Evolutionary conservation across 2,888 invertebrate species (phyloP).

Genomic region (Petrolisthes cinctipes): DNA sequence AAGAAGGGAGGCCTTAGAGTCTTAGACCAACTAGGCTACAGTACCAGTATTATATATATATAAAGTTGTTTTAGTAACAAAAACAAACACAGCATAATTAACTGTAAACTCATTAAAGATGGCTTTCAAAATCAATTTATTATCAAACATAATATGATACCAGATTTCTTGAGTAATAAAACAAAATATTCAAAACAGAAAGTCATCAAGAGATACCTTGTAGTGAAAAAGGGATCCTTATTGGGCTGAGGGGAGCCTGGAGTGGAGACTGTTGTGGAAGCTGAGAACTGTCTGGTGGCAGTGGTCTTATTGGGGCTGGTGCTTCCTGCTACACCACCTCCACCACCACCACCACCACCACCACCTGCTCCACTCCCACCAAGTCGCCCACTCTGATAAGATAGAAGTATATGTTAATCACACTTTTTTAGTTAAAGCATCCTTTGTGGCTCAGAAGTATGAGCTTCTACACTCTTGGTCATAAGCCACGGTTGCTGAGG

Average conservation of each 20-base stretch:
- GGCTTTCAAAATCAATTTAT: too few species aligned
- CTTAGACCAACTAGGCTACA: too few species aligned
- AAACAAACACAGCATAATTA: background rate
- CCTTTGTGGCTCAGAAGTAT: too few species aligned
- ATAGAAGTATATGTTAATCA: background rate
- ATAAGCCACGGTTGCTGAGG: too few species aligned
- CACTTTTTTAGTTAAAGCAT: background rate
- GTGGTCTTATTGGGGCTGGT: constrained; percentile 53
- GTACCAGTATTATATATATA: too few species aligned
- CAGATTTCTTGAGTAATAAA: too few species aligned
- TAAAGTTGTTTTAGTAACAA: background rate
- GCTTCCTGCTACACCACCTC: background rate
- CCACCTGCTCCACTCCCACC: constrained; percentile 14
- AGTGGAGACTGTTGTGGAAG: constrained; percentile 40
- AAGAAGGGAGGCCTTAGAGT: background rate
- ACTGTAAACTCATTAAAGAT: background rate
- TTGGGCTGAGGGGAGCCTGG: constrained; percentile 53
- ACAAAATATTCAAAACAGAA: too few species aligned
- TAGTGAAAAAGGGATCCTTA: constrained; percentile 51
- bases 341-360: constrained; percentile 29
- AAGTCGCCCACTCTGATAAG: constrained; percentile 16
- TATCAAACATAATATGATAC: background rate
- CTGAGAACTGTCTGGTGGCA: constrained; percentile 48
- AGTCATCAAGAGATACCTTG: constrained; percentile 21
- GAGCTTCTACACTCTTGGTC: too few species aligned